Conservation (phyloP, 2,888 invertebrate species). For the Drosophila mimica region DNA sequence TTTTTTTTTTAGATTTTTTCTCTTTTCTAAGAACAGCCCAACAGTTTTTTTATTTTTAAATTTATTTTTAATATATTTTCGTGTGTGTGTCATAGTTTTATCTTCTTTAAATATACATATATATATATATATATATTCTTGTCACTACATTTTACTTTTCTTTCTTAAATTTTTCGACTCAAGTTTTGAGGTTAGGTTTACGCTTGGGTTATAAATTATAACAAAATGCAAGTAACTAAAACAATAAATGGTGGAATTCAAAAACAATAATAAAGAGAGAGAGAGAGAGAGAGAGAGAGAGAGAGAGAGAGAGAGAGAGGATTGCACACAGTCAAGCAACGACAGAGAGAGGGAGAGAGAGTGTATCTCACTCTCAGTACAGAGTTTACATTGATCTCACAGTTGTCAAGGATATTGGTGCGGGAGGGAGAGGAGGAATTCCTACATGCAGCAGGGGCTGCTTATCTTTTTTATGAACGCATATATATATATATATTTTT, state of each 20-base stretch:
- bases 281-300: not conserved
- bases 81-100: slow-evolving; percentile 26
- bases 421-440: not conserved
- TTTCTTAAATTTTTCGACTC: slow-evolving; percentile 33
- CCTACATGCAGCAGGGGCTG: too few relatives aligned
- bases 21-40: slow-evolving; percentile 80
- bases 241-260: slow-evolving; percentile 8
- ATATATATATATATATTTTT: not conserved
- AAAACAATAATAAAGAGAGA: slow-evolving; percentile 17
- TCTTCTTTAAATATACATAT: slow-evolving; percentile 28
- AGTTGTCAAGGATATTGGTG: not conserved
- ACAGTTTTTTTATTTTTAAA: slow-evolving; percentile 61
- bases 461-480: too few relatives aligned
- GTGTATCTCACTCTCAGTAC: too few relatives aligned
- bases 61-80: slow-evolving; percentile 32
- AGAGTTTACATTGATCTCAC: not conserved
- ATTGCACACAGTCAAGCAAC: not conserved
- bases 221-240: slow-evolving; percentile 46
- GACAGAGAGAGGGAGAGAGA: slow-evolving; percentile 4
- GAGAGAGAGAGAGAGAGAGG: not conserved
- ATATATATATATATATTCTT: slow-evolving; percentile 28
- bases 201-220: slow-evolving; percentile 43
- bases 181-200: slow-evolving; percentile 50
- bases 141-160: slow-evolving; percentile 40
- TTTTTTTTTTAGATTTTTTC: slow-evolving; percentile 39